Evolutionary conservation across 2,888 invertebrate species (phyloP).

Genomic region (Tortrix viridana): DNA sequence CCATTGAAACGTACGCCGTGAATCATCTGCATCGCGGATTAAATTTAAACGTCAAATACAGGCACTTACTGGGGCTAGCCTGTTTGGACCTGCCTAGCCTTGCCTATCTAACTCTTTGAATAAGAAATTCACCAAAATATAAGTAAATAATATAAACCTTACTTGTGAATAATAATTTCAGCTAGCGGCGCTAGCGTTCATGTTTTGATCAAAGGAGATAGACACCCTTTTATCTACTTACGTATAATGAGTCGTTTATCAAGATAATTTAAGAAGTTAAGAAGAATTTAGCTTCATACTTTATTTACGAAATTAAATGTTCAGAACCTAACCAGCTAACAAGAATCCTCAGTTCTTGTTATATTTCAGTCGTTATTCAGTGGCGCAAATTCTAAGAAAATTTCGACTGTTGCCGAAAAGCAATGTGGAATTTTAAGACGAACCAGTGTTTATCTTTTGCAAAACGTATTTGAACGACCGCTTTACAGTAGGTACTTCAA

Average conservation of each 20-base stretch:
- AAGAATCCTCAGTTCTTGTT: constrained; percentile 11
- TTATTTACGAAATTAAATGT: not conserved
- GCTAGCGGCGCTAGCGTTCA: no score
- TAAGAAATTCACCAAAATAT: not conserved
- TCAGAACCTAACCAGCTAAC: not conserved
- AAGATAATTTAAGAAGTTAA: no score
- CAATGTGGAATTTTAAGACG: constrained; percentile 29
- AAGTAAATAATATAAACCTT: no score
- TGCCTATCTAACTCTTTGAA: not conserved
- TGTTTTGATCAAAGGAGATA: no score
- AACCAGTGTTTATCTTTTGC: constrained; percentile 29
- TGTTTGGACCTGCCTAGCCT: not conserved
- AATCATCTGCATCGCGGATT: not conserved
- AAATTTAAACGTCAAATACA: not conserved
- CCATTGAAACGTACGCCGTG: not conserved
- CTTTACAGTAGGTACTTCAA: constrained; percentile 22
- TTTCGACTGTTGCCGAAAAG: constrained; percentile 19
- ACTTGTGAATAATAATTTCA: no score
- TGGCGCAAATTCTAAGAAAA: constrained; percentile 25
- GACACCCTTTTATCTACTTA: no score
- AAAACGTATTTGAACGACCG: constrained; percentile 32
- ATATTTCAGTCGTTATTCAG: constrained; percentile 20
- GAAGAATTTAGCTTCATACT: not conserved
- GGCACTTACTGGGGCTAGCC: not conserved
- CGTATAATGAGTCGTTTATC: no score